Conservation (phyloP, 2,797 vertebrate species). For the Artibeus jamaicensis region DNA sequence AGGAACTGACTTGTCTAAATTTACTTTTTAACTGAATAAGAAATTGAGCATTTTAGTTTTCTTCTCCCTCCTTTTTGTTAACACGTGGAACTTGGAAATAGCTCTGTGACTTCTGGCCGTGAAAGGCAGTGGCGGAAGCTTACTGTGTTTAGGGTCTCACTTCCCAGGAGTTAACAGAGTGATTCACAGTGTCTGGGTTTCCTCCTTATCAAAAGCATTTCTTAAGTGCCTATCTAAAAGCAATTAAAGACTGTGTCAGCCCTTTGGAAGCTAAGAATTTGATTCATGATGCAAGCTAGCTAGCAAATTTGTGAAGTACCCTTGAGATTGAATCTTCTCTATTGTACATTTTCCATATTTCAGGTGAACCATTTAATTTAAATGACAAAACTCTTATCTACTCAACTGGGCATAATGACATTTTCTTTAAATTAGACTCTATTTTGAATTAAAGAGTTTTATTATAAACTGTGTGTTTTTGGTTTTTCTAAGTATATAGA, state of each 20-base stretch:
- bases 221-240: slow-evolving; percentile 70
- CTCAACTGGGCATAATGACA: slow-evolving; percentile 40
- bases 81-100: neutral
- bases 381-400: slow-evolving; percentile 53
- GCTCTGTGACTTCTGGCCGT: neutral
- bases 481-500: slow-evolving; percentile 71
- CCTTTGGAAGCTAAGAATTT: slow-evolving; percentile 57
- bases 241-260: slow-evolving; percentile 55
- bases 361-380: slow-evolving; percentile 62
- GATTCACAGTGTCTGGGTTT: slow-evolving; percentile 36
- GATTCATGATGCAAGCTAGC: slow-evolving; percentile 55
- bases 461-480: slow-evolving; percentile 63
- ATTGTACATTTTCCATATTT: slow-evolving; percentile 38
- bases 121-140: neutral
- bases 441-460: slow-evolving; percentile 73
- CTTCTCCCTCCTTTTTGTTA: neutral
- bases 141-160: neutral
- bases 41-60: neutral
- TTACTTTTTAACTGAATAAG: neutral
- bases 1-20: neutral
- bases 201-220: slow-evolving; percentile 53
- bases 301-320: slow-evolving; percentile 36
- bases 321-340: slow-evolving; percentile 44
- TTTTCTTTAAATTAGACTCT: slow-evolving; percentile 72
- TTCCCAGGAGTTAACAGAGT: slow-evolving; percentile 1